Percentiles rank a stretch among this genome's conserved stretches.
Conservation (phyloP, 2,113 vertebrate genomes). For the Todiramphus chloris region DNA sequence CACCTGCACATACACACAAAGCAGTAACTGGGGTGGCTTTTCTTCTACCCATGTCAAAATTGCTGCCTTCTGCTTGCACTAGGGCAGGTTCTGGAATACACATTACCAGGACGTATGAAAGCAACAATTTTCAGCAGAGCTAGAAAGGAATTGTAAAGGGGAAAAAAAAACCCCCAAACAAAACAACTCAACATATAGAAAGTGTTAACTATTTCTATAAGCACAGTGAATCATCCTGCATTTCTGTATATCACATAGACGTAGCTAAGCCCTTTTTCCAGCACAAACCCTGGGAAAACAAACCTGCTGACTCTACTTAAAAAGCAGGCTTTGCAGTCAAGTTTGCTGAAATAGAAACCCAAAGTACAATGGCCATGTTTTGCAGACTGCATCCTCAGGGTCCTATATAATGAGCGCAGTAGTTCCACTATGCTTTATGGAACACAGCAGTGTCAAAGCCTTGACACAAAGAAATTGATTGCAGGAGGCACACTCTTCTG, state of each 20-base stretch:
- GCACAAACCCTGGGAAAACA: conserved; percentile 5
- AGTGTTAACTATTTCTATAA: not conserved
- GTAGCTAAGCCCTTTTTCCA: not conserved
- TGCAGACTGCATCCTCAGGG: conserved; percentile 31
- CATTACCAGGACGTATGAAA: not conserved
- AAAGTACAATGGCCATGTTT: not conserved
- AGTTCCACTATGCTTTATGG: not conserved
- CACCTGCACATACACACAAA: not conserved
- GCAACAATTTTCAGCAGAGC: not conserved
- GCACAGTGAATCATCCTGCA: not conserved
- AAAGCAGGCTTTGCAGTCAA: not conserved
- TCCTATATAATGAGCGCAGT: not conserved
- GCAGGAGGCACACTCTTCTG: not conserved
- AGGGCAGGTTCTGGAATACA: not conserved
- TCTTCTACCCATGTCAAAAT: not conserved
- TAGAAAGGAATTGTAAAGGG: not conserved
- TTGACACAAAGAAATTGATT: conserved; percentile 9
- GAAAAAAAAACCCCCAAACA: not conserved
- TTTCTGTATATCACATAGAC: not conserved
- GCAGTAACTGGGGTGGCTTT: not conserved
- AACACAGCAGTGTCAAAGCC: not conserved
- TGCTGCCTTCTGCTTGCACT: not conserved
- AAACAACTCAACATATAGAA: not conserved
- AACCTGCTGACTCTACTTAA: conserved; percentile 24
- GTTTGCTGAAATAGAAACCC: conserved; percentile 20